phyloP scores from a whole-genome alignment of 2,113 vertebrate genomes.

The Rhinolophus sinicus region DNA sequence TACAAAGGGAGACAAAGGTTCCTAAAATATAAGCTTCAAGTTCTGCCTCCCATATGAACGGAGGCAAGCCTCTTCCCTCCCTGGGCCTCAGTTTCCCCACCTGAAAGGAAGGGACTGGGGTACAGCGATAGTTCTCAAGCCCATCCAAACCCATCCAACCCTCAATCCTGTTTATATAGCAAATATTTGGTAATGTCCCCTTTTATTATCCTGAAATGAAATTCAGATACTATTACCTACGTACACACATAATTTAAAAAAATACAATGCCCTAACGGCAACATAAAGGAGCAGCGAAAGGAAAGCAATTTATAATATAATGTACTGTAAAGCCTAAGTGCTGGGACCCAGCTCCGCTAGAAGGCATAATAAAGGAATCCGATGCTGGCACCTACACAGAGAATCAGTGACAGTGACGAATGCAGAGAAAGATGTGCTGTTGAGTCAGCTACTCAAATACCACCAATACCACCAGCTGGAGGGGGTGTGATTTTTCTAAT shows the following conservation, averaged over 20 bases:
- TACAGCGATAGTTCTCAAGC: background rate
- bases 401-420: background rate
- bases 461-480: background rate
- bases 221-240: background rate
- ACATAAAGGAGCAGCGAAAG: background rate
- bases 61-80: background rate
- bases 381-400: background rate
- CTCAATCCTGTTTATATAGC: background rate
- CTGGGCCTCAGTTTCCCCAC: background rate
- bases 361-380: background rate
- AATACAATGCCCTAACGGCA: background rate
- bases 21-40: background rate
- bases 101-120: background rate
- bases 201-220: slow-evolving; percentile 24
- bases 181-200: background rate
- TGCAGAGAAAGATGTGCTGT: background rate
- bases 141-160: background rate
- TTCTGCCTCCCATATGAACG: background rate
- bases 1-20: background rate
- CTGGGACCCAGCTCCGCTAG: background rate
- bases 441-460: background rate
- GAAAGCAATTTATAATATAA: background rate
- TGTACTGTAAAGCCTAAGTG: background rate
- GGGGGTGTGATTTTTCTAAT: background rate
- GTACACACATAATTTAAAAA: background rate